phyloP scores from a whole-genome alignment of 2,888 invertebrate species.

The Athrips mouffetella region DNA sequence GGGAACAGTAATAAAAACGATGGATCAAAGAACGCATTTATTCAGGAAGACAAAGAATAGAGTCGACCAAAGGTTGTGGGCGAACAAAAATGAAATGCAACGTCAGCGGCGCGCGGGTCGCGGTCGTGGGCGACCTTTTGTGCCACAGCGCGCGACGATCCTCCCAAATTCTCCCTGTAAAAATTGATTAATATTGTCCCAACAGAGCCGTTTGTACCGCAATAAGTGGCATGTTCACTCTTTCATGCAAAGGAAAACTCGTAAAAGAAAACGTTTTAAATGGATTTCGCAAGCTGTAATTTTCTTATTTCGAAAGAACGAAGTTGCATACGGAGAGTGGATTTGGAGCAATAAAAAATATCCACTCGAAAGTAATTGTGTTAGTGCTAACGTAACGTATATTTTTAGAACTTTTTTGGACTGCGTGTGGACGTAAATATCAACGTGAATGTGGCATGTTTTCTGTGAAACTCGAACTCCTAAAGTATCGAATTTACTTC shows the following conservation, averaged over 20 bases:
- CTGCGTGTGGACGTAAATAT: constrained; percentile 5
- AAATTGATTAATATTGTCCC: constrained; percentile 71
- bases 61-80: constrained; percentile 25
- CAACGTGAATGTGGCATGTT: neutral
- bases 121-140: constrained; percentile 48
- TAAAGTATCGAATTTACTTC: neutral
- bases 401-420: constrained; percentile 13
- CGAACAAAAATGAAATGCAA: constrained; percentile 61
- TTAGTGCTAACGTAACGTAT: constrained; percentile 37
- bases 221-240: constrained; percentile 53
- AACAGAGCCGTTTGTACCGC: constrained; percentile 42
- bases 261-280: constrained; percentile 52
- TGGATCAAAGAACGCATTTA: constrained; percentile 62
- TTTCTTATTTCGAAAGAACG: constrained; percentile 38
- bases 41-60: constrained; percentile 52
- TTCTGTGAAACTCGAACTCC: neutral
- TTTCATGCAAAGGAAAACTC: constrained; percentile 42
- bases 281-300: constrained; percentile 43
- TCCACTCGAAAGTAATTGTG: constrained; percentile 46
- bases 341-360: constrained; percentile 51
- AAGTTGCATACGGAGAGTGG: constrained; percentile 41
- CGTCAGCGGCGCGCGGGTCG: constrained; percentile 55
- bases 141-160: constrained; percentile 49
- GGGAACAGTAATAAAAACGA: constrained; percentile 53
- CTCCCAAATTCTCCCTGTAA: constrained; percentile 60